Evolutionary conservation across 2,888 invertebrate genomes (phyloP), one percentile per base, ranked within the genome.

Genomic region (Meghimatium bilineatum): DNA sequence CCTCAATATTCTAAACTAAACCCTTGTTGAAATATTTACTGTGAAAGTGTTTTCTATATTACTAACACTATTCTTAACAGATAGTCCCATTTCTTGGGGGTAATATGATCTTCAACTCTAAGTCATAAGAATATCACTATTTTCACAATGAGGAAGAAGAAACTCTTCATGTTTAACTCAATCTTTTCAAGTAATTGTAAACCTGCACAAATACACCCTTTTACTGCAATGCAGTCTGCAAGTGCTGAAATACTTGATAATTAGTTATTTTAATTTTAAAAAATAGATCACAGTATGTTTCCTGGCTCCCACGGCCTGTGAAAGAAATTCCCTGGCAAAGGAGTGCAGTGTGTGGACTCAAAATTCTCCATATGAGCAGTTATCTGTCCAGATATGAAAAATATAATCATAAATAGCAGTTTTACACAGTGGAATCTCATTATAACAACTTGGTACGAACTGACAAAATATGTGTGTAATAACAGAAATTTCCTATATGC

Each of bases 301-400:
- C 69, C 76, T 20, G 87, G 88, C 38, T 88, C 83, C 92, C 92
- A 92, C 26, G 96, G 96, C 84, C 94, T 91, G 84, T 94, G 94
- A 92, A 96, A 96, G 91, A 95, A 93, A 84, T 95, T 95, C 8
- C 95, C 94, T 0, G 97, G 96, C 85, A 98, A 94, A 44, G 96
- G 97, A 14, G 96, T 95, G 94, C 98, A 98, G 93, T 98, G 98
- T 1, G 96, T 96, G 0, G 97, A 96, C 89, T 96, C 96, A 93
- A 95, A 97, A 94, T 98, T 97, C 82, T 95, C 95, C 95, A 97
- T 95, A 94, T 97, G 96, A 91, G 95, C 96, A 72, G 95, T 94
- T 75, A 96, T 96, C 91, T 91, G 88, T 36, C 85, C 84, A 80
- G n/a, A 72, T 83, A 72, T 38, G 34, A 52, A 74, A 29, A 10